phyloP scores from a whole-genome alignment of 2,797 vertebrate species.

The Chelon labrosus region DNA sequence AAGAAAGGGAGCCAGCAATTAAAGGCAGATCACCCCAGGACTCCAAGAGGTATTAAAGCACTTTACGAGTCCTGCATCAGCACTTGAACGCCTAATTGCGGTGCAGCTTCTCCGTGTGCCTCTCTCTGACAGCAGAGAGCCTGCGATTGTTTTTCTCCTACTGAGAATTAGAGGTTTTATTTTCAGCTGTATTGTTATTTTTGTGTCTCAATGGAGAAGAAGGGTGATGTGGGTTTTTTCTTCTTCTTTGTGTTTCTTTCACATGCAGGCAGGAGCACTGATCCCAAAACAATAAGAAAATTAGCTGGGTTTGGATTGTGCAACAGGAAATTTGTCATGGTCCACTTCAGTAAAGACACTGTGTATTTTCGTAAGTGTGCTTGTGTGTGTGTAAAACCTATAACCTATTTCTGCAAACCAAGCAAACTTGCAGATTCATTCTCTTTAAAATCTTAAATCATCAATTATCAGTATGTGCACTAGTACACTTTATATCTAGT shows the following conservation, averaged over 20 bases:
- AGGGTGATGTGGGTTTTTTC: neutral
- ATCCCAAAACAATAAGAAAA: neutral
- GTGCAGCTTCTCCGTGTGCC: constrained; percentile 4
- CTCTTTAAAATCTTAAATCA: neutral
- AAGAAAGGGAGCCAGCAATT: constrained; percentile 43
- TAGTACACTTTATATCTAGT: too few relatives aligned
- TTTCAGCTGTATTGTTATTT: constrained; percentile 17
- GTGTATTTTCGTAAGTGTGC: neutral
- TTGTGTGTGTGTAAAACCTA: neutral
- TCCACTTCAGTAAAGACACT: constrained; percentile 1
- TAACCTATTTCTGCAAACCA: neutral
- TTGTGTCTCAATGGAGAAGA: constrained; percentile 6
- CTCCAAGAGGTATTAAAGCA: constrained; percentile 32
- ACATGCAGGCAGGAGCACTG: constrained; percentile 1
- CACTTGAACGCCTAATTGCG: constrained; percentile 36
- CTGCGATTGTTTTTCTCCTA: neutral
- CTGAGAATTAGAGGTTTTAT: constrained; percentile 25
- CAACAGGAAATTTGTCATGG: constrained; percentile 3
- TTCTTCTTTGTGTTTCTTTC: neutral
- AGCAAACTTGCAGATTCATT: neutral
- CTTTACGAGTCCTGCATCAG: constrained; percentile 47
- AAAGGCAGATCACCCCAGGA: constrained; percentile 29
- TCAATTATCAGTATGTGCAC: too few relatives aligned
- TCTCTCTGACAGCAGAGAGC: constrained; percentile 20
- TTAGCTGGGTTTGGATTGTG: neutral